Evolutionary conservation across 2,888 invertebrate species (phyloP).

Genomic region (Drosophila pseudotakahashii): DNA sequence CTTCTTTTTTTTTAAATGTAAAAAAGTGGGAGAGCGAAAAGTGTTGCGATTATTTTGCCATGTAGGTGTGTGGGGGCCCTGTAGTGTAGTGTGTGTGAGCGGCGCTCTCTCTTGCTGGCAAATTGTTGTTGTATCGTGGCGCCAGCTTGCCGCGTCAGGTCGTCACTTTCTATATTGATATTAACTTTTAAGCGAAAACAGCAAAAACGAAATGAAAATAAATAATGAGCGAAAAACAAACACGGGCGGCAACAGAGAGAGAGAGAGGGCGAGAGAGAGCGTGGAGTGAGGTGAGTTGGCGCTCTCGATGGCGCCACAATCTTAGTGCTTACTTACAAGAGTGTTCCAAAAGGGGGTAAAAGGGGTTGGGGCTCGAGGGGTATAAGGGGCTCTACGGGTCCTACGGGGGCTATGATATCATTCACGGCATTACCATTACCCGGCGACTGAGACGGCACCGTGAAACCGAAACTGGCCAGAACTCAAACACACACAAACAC

Average conservation of each 20-base stretch:
- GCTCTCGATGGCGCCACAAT: slow-evolving; percentile 49
- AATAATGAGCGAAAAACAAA: slow-evolving; percentile 76
- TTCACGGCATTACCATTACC: slow-evolving; percentile 51
- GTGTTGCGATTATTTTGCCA: slow-evolving; percentile 28
- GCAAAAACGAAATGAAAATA: slow-evolving; percentile 76
- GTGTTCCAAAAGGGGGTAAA: slow-evolving; percentile 45
- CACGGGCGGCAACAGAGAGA: slow-evolving; percentile 29
- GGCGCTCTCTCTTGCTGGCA: slow-evolving; percentile 45
- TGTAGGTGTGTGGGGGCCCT: slow-evolving; percentile 21
- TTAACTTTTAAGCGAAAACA: slow-evolving; percentile 80
- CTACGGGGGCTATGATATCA: slow-evolving; percentile 64
- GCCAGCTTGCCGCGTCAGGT: slow-evolving; percentile 82
- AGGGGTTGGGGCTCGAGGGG: slow-evolving; percentile 1
- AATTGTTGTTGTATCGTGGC: slow-evolving; percentile 70
- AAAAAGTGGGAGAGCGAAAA: neutral
- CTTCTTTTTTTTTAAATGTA: neutral
- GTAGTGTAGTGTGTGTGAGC: slow-evolving; percentile 10
- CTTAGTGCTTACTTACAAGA: slow-evolving; percentile 63
- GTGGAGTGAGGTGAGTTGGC: slow-evolving; percentile 44
- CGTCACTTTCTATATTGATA: slow-evolving; percentile 83
- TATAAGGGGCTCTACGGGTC: neutral
- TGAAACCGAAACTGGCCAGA: slow-evolving; percentile 64
- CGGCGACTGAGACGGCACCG: slow-evolving; percentile 45
- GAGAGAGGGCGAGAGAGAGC: slow-evolving; percentile 1
- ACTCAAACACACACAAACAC: slow-evolving; percentile 20